These are phyloP conservation scores for Cichladusa arquata DNA, from an alignment of 2,113 vertebrate genomes.

Conservation along the genomic window DNA sequence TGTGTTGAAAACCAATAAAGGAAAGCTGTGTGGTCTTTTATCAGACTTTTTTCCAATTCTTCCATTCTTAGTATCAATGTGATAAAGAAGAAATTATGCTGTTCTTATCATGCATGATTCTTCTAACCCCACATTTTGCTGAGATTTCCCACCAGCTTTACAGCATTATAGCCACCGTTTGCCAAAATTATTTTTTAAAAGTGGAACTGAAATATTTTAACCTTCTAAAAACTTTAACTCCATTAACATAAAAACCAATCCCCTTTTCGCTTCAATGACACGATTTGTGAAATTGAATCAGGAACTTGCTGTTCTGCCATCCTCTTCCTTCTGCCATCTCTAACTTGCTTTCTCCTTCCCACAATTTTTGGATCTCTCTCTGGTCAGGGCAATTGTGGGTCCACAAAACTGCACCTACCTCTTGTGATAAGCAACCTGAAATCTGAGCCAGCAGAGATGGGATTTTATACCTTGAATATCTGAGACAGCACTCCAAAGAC, in stretches of 20 bases:
- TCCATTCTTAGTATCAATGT: not conserved
- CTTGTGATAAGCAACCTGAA: not conserved
- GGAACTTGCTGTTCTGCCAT: not conserved
- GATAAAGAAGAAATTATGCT: not conserved
- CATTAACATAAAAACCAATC: not conserved
- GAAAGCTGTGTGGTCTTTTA: not conserved
- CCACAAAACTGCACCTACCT: not conserved
- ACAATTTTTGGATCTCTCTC: not conserved
- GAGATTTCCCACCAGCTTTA: not conserved
- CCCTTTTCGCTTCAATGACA: not conserved
- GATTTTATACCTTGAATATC: not conserved
- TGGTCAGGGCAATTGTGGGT: not conserved
- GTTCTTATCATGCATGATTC: not conserved
- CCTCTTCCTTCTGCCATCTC: not conserved
- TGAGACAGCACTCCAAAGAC: not conserved
- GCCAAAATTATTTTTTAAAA: not conserved
- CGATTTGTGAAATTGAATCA: not conserved
- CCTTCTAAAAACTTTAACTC: not conserved
- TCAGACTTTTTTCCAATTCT: not conserved
- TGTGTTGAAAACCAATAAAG: not conserved
- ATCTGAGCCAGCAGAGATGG: not conserved
- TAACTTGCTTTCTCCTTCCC: not conserved
- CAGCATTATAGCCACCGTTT: fast-evolving
- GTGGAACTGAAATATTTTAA: not conserved
- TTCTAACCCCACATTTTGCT: not conserved